phyloP scores from a whole-genome alignment of 2,888 invertebrate genomes.

The Nysson spinosus region DNA sequence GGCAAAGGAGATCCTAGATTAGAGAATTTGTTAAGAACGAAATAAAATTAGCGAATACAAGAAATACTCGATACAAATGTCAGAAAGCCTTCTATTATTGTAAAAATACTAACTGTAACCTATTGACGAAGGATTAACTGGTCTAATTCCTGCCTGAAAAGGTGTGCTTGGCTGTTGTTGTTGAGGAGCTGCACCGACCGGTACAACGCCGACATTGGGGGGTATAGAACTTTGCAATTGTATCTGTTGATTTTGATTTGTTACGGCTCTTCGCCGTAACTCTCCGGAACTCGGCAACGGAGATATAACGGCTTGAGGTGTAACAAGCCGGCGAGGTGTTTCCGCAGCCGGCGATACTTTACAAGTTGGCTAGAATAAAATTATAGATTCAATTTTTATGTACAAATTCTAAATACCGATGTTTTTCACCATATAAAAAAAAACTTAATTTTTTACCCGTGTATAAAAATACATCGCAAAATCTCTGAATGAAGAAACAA shows the following conservation, averaged over 20 bases:
- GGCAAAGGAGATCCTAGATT: slow-evolving; percentile 78
- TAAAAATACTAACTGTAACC: slow-evolving; percentile 47
- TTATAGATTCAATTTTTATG: slow-evolving; percentile 14
- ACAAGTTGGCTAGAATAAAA: slow-evolving; percentile 54
- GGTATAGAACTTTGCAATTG: slow-evolving; percentile 52
- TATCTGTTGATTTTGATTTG: slow-evolving; percentile 54
- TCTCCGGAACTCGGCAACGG: slow-evolving; percentile 57
- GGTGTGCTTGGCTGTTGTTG: slow-evolving; percentile 57
- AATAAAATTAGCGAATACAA: too few relatives aligned
- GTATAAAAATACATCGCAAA: slow-evolving; percentile 7
- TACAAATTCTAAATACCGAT: neutral
- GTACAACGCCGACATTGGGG: slow-evolving; percentile 39
- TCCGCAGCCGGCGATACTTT: slow-evolving; percentile 42
- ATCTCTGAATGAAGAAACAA: neutral
- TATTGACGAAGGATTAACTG: slow-evolving; percentile 58
- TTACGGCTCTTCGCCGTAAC: slow-evolving; percentile 67
- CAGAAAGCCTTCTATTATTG: slow-evolving; percentile 1
- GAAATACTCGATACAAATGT: neutral
- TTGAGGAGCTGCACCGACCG: slow-evolving; percentile 53
- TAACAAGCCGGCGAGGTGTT: slow-evolving; percentile 56
- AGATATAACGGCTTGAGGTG: slow-evolving; percentile 55
- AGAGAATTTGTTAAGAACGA: neutral
- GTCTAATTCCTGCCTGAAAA: slow-evolving; percentile 58
- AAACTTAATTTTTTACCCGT: neutral
- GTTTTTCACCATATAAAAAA: neutral